phyloP scores from a whole-genome alignment of 2,113 vertebrate species.

The Apteryx mantelli region DNA sequence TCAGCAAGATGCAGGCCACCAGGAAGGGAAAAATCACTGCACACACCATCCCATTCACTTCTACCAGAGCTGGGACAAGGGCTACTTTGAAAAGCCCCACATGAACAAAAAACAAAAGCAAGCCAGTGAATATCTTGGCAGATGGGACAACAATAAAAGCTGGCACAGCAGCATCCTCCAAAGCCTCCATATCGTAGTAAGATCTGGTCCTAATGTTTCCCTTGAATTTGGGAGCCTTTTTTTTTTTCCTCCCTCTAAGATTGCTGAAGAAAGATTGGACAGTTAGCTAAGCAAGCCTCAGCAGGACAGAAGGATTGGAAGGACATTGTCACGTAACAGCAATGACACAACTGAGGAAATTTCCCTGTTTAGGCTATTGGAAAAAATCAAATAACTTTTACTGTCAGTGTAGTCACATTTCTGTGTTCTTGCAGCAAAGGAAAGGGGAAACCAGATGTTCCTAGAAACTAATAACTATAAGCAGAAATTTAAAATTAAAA shows the following conservation, averaged over 20 bases:
- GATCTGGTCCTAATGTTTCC: background rate
- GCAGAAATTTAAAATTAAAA: background rate
- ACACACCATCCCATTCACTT: background rate
- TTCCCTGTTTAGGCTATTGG: background rate
- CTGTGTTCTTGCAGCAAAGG: background rate
- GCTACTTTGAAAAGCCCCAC: background rate
- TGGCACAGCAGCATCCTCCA: background rate
- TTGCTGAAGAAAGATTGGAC: background rate
- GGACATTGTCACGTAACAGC: background rate
- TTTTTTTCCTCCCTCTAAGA: background rate
- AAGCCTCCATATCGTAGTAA: background rate
- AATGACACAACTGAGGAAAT: background rate
- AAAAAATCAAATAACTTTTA: background rate
- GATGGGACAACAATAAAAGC: background rate
- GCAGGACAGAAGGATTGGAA: background rate
- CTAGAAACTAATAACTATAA: background rate
- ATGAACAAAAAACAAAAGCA: background rate
- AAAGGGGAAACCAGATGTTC: background rate
- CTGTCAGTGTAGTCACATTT: background rate
- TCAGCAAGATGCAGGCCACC: fast-evolving
- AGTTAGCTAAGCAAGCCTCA: background rate
- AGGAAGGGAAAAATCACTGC: fast-evolving
- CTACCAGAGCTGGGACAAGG: background rate
- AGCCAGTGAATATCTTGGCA: background rate
- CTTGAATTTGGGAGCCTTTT: background rate